Conservation (phyloP, 2,797 vertebrate species). For the Hemibagrus guttatus region DNA sequence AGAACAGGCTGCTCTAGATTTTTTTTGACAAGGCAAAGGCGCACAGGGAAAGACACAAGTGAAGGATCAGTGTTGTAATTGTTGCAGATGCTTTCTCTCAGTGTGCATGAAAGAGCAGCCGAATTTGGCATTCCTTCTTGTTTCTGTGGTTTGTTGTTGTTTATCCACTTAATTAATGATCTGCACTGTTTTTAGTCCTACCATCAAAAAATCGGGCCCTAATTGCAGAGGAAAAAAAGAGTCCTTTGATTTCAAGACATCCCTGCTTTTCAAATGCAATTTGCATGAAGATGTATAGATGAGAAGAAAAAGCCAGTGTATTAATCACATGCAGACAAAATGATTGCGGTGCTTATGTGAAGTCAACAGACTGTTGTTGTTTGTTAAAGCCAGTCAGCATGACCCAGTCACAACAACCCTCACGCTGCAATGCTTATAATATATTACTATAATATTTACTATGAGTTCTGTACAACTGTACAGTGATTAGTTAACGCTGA, state of each 20-base stretch:
- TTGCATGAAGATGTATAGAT: slow-evolving; percentile 37
- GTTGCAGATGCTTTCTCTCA: slow-evolving; percentile 43
- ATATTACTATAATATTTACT: neutral
- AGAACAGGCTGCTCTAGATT: slow-evolving; percentile 60
- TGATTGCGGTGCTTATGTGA: neutral
- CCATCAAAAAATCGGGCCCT: slow-evolving; percentile 64
- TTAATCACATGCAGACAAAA: slow-evolving; percentile 35
- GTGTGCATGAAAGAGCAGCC: slow-evolving; percentile 44
- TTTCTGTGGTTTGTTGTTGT: slow-evolving; percentile 62
- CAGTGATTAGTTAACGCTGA: neutral
- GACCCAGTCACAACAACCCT: slow-evolving; percentile 13
- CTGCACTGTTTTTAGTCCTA: slow-evolving; percentile 61
- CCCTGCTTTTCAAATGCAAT: slow-evolving; percentile 49
- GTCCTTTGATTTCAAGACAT: slow-evolving; percentile 60
- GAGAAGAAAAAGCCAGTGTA: slow-evolving; percentile 32
- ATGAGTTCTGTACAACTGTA: neutral
- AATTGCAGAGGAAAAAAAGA: slow-evolving; percentile 60
- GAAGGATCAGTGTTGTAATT: slow-evolving; percentile 59
- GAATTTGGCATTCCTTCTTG: slow-evolving; percentile 59
- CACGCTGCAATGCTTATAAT: neutral
- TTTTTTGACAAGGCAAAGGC: slow-evolving; percentile 57
- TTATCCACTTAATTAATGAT: slow-evolving; percentile 71
- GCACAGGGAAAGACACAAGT: slow-evolving; percentile 59
- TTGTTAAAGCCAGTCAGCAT: slow-evolving; percentile 19
- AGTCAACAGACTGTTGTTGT: slow-evolving; percentile 31